phyloP scores from a whole-genome alignment of 2,888 invertebrate species.

The Thymelicus sylvestris region DNA sequence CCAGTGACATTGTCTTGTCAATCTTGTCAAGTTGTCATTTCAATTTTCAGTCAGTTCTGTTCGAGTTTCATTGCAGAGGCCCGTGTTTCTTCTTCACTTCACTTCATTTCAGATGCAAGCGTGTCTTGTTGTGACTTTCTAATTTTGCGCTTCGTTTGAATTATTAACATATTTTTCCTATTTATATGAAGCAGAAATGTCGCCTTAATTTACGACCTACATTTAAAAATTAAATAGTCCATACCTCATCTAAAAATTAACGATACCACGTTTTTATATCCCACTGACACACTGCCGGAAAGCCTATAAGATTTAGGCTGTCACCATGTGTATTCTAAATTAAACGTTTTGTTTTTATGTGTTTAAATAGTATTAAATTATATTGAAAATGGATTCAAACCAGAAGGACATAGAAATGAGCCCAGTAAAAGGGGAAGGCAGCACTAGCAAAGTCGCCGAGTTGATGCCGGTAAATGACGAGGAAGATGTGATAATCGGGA shows the following conservation, averaged over 20 bases:
- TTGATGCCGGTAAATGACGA: constrained; percentile 66
- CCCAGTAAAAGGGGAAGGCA: constrained; percentile 62
- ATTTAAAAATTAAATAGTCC: not conserved
- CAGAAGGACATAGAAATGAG: constrained; percentile 77
- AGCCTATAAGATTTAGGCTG: not conserved
- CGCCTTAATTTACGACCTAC: not conserved
- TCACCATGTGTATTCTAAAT: constrained; percentile 42
- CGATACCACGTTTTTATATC: not conserved
- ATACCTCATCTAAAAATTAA: not conserved
- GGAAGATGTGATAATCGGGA: constrained; percentile 79
- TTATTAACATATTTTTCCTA: not conserved
- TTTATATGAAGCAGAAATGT: not conserved
- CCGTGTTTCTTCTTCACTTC: too few relatives aligned
- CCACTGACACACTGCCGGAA: not conserved
- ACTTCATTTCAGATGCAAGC: not conserved
- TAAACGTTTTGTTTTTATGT: constrained; percentile 39
- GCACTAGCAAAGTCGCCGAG: constrained; percentile 53
- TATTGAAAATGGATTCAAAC: constrained; percentile 60
- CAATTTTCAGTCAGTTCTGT: too few relatives aligned
- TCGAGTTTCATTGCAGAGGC: too few relatives aligned
- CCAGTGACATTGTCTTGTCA: too few relatives aligned
- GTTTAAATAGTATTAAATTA: constrained; percentile 1
- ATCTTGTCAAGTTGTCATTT: too few relatives aligned
- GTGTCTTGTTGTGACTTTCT: not conserved
- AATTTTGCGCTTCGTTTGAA: constrained; percentile 46